Percentiles rank a stretch among this genome's conserved stretches.
These are phyloP conservation scores for Nothocercus nigrocapillus DNA, from an alignment of 2,113 vertebrate genomes.

Conservation along the genomic window DNA sequence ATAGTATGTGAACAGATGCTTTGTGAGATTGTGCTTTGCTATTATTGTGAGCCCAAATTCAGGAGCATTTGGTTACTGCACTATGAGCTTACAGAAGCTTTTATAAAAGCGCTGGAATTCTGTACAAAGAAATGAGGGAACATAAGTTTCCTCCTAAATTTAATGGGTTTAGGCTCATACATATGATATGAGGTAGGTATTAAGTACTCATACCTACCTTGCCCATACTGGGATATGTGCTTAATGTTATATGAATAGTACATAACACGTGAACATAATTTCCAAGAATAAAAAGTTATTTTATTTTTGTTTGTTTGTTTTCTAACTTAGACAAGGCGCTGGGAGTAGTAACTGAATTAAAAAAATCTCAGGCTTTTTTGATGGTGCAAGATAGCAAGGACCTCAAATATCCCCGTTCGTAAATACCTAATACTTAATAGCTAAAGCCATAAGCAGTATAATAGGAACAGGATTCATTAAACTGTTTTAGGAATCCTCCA, in stretches of 20 bases:
- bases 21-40: accelerated
- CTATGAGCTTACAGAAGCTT: background rate
- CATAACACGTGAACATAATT: background rate
- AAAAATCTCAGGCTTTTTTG: background rate
- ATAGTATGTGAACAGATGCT: background rate
- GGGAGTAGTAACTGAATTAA: background rate
- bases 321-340: background rate
- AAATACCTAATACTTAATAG: background rate
- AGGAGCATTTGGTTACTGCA: background rate
- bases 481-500: accelerated
- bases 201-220: background rate
- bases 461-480: background rate
- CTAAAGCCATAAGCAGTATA: background rate
- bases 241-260: background rate
- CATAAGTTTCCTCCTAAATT: background rate
- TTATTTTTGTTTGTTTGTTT: background rate
- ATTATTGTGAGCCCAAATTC: background rate
- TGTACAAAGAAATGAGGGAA: background rate
- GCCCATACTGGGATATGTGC: background rate
- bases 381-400: background rate
- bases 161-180: background rate
- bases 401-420: background rate
- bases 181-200: background rate
- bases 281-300: background rate
- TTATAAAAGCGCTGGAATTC: background rate